Percentiles rank a stretch among this genome's conserved stretches.
phyloP scores from a whole-genome alignment of 2,113 vertebrate species.

The Alexandromys fortis region DNA sequence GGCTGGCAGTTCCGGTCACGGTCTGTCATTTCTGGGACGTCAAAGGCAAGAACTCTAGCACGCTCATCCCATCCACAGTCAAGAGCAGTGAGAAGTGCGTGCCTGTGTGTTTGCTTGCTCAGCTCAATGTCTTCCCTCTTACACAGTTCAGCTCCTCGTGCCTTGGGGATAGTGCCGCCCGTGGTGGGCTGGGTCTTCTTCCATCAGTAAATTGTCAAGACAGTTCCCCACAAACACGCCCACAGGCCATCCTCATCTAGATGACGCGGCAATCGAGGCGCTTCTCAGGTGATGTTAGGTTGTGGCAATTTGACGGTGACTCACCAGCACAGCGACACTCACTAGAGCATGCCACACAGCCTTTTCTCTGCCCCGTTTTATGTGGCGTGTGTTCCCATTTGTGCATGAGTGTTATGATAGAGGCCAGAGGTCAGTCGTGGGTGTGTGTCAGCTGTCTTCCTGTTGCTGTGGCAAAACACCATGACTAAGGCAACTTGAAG shows the following conservation, averaged over 20 bases:
- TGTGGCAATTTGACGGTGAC: background rate
- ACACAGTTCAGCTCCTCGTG: background rate
- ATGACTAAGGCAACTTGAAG: background rate
- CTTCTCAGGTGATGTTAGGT: background rate
- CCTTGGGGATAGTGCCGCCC: background rate
- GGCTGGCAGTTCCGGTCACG: background rate
- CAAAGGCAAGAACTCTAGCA: background rate
- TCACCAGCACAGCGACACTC: background rate
- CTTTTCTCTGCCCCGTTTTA: background rate
- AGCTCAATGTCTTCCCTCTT: background rate
- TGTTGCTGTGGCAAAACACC: background rate
- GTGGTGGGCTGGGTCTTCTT: background rate
- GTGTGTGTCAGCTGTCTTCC: background rate
- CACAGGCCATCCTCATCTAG: background rate
- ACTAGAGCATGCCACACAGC: background rate
- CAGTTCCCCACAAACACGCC: background rate
- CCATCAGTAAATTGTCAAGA: background rate
- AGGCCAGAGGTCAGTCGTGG: background rate
- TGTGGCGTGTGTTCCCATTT: background rate
- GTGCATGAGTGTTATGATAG: background rate
- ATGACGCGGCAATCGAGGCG: background rate
- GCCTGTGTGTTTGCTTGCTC: background rate
- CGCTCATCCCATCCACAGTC: background rate
- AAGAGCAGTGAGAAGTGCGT: background rate
- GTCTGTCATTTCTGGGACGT: background rate